Evolutionary conservation across 92 coral and sea anemone genomes (phyloP).

Genomic region (Palythoa heliodiscus): DNA sequence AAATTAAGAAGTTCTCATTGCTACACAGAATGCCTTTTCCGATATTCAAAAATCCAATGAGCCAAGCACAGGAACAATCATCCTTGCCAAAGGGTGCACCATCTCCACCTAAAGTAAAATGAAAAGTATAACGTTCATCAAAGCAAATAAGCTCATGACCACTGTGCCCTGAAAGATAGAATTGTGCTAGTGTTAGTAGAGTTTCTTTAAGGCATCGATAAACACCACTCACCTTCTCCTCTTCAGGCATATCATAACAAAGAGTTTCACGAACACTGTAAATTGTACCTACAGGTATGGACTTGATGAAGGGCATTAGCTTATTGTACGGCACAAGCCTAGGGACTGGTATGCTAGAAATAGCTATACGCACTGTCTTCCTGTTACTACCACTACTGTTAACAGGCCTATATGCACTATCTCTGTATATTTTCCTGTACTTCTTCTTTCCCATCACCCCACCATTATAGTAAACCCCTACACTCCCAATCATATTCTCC

Average conservation of each 20-base stretch:
- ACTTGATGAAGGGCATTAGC: neutral
- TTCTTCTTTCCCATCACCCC: conserved; percentile 62
- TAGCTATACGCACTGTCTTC: conserved; percentile 20
- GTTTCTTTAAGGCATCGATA: conserved; percentile 10
- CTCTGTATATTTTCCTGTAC: conserved; percentile 50
- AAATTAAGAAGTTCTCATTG: neutral
- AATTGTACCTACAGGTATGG: conserved; percentile 17
- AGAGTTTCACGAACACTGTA: conserved; percentile 3
- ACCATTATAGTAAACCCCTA: conserved; percentile 59
- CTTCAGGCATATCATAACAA: neutral
- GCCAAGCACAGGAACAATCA: neutral
- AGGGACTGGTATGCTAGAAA: conserved; percentile 42
- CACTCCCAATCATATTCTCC: conserved; percentile 61
- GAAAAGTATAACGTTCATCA: conserved; percentile 2
- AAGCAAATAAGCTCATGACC: neutral
- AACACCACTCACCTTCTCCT: neutral
- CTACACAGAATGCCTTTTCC: conserved; percentile 8
- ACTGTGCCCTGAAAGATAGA: conserved; percentile 6
- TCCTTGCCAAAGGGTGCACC: conserved; percentile 15
- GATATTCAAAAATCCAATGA: conserved; percentile 4
- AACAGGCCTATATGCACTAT: conserved; percentile 28
- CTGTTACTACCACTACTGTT: neutral
- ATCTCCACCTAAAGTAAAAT: conserved; percentile 11
- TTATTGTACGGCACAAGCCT: conserved; percentile 40
- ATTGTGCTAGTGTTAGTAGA: neutral